phyloP scores from a whole-genome alignment of 2,888 invertebrate species.

The Camptogramma bilineatum region DNA sequence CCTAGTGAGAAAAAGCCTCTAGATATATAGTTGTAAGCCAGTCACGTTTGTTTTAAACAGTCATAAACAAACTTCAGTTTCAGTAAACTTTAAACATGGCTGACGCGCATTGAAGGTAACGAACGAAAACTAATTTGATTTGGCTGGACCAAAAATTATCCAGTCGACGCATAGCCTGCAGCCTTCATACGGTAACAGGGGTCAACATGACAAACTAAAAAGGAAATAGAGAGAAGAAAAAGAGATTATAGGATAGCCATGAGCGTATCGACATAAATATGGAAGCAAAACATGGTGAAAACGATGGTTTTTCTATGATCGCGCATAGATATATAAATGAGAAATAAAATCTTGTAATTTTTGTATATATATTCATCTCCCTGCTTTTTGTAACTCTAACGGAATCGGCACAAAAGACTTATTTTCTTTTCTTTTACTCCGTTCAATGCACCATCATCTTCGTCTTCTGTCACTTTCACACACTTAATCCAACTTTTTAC shows the following conservation, averaged over 20 bases:
- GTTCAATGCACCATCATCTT: no score
- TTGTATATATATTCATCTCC: no score
- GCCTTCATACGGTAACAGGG: background rate
- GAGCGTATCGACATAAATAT: background rate
- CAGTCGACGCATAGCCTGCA: conserved; percentile 18
- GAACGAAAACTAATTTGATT: conserved; percentile 29
- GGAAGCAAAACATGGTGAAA: background rate
- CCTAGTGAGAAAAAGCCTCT: no score
- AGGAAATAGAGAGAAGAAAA: background rate
- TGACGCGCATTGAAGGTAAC: conserved; percentile 18
- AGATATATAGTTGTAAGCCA: no score
- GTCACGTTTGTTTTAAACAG: no score
- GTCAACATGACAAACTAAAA: background rate
- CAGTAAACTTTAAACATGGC: conserved; percentile 12
- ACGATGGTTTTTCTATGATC: background rate
- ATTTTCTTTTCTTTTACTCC: no score
- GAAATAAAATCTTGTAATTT: no score
- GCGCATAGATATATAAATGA: no score
- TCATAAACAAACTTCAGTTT: conserved; percentile 2
- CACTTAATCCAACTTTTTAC: no score
- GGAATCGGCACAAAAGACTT: no score
- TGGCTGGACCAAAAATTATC: conserved; percentile 24
- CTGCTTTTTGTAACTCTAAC: no score
- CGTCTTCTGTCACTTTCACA: no score
- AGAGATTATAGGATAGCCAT: background rate